Base-by-base conservation (phyloP, 2,888 invertebrate genomes). In the Acronicta leporina region DNA sequence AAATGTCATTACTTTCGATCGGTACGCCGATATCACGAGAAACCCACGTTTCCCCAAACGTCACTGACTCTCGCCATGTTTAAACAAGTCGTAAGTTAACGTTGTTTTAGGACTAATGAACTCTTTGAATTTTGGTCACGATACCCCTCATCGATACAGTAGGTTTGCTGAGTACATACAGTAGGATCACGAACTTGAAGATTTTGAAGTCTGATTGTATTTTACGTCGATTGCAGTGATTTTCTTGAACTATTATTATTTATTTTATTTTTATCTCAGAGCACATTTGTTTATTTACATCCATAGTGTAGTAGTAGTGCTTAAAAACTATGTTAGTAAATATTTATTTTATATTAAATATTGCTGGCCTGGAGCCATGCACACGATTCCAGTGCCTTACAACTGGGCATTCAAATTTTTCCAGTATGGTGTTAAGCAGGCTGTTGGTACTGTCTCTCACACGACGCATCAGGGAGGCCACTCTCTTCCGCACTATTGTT, bases 101-200 rank as follows among this genome's bases (percentile, higher is more conserved):
- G 87, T 92, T 92, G 85, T 88, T 89, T 91, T 91, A 91, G 90
- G 90, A 82, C 86, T 87, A 88, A 92, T 88, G 83, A 88, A 83
- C 77, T 79, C 83, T 84, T 85, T 80, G 82, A 86, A 87, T 86
- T 85, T 87, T 79, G 76, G 79, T 86, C 86, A 83, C 83, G 83
- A 75, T 77, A 76, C 59, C 43, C 77, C n/a, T n/a, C 77, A 77
- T 74, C 81, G 82, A 84, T 75, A 73, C 56, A 47, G 48, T 38
- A 50, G 65, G 59, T 41, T 51, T 55, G 52, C 49, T 73, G 68
- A 68, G 77, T 73, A 74, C 67, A 74, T 75, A 74, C 71, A 59
- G n/a, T n/a, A n/a, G n/a, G 70, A 75, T 70, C 71, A 80, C 47
- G 52, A 72, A 79, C 60, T 73, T 62, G 50, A 42, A 38, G 42